phyloP scores from a whole-genome alignment of 2,888 invertebrate genomes.

The Fragum sueziense region DNA sequence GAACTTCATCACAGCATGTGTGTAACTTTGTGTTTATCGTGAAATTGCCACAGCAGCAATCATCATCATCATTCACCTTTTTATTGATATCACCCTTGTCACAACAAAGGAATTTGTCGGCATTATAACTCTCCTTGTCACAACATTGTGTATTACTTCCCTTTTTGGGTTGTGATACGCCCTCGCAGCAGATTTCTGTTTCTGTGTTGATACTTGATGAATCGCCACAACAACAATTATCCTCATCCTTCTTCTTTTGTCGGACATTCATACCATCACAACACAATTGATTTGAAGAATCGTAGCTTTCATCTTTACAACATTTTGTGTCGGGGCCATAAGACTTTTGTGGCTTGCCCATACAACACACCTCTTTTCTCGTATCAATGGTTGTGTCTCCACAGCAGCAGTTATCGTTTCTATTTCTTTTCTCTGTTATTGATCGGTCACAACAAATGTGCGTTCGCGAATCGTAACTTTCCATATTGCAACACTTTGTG shows the following conservation, averaged over 20 bases:
- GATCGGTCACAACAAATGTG: conserved; percentile 43
- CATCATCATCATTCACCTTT: conserved; percentile 15
- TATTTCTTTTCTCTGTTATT: conserved; percentile 18
- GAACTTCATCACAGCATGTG: conserved; percentile 25
- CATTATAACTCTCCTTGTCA: conserved; percentile 34
- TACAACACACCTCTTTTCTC: conserved; percentile 47
- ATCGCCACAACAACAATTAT: conserved; percentile 48
- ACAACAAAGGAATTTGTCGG: conserved; percentile 18
- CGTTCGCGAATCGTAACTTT: conserved; percentile 39
- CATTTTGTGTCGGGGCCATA: conserved; percentile 33
- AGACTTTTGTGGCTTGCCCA: conserved; percentile 34
- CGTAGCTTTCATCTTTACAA: conserved; percentile 39
- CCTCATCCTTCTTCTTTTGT: conserved; percentile 24
- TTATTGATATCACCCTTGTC: conserved; percentile 12
- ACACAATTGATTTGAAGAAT: conserved; percentile 35
- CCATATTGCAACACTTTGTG: conserved; percentile 43
- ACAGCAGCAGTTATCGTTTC: conserved; percentile 35
- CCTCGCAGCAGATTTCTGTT: conserved; percentile 50
- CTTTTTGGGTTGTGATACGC: conserved; percentile 32
- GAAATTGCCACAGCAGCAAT: conserved; percentile 33
- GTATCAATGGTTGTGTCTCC: conserved; percentile 38
- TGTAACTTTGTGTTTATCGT: conserved; percentile 27
- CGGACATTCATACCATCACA: conserved; percentile 38
- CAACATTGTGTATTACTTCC: conserved; percentile 49
- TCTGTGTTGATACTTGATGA: conserved; percentile 39